Evolutionary conservation across 2,113 vertebrate genomes (phyloP).

Genomic region (Leptobrachium leishanense): DNA sequence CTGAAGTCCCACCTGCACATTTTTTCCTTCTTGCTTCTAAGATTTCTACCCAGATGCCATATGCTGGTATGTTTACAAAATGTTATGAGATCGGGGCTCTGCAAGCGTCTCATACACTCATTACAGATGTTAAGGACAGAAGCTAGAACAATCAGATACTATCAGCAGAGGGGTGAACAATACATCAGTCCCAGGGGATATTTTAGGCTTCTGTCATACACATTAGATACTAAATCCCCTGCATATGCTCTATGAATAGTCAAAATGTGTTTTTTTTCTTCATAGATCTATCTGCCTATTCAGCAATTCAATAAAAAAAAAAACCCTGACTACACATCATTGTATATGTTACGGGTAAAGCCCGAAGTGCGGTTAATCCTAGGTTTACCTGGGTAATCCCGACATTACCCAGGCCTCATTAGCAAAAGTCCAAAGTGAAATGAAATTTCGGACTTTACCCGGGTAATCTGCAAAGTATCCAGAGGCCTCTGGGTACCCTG

Average conservation of each 20-base stretch:
- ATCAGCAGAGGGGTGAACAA: conserved; percentile 30
- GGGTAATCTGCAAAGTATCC: no score
- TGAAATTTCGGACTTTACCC: no score
- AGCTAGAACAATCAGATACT: conserved; percentile 36
- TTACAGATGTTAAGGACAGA: conserved; percentile 29
- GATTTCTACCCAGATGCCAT: conserved; percentile 12
- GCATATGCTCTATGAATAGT: not conserved
- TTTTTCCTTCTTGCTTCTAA: not conserved
- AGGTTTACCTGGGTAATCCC: no score
- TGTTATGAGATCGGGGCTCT: not conserved
- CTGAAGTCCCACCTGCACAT: conserved; percentile 2
- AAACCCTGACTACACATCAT: no score
- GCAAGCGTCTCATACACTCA: not conserved
- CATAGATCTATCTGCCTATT: no score
- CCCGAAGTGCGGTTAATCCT: no score
- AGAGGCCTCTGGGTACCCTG: no score
- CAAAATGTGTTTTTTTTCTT: not conserved
- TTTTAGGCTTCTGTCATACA: conserved; percentile 11
- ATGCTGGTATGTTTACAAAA: conserved; percentile 12
- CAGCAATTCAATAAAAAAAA: no score
- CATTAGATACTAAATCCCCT: conserved; percentile 17
- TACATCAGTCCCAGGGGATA: conserved; percentile 31
- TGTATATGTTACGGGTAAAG: no score
- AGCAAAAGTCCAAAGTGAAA: no score
- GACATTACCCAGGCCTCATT: no score